phyloP scores from a whole-genome alignment of 2,888 invertebrate species.

The Periphyllus acericola region DNA sequence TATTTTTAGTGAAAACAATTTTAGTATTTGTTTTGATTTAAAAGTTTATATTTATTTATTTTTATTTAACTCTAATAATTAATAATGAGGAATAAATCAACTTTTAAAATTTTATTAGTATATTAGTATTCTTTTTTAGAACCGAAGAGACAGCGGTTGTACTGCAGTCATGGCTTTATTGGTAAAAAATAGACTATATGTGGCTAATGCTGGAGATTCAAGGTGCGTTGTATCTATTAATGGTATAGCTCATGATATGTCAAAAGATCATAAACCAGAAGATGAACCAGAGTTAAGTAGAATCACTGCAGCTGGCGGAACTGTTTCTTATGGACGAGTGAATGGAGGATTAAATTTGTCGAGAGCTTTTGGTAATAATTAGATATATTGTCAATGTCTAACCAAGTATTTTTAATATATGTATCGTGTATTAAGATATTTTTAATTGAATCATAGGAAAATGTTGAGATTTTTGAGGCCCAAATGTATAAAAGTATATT shows the following conservation, averaged over 20 bases:
- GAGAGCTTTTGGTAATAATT: constrained; percentile 80
- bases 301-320: constrained; percentile 92
- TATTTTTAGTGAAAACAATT: no score
- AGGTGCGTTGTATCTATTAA: constrained; percentile 82
- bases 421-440: no score
- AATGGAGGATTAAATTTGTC: constrained; percentile 97
- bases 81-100: background rate
- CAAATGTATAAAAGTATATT: no score
- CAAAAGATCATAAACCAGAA: constrained; percentile 97
- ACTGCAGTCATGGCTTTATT: constrained; percentile 95
- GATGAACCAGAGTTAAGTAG: constrained; percentile 84
- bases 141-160: constrained; percentile 94
- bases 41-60: no score
- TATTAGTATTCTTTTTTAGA: constrained; percentile 67
- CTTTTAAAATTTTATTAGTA: background rate
- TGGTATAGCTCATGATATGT: constrained; percentile 90
- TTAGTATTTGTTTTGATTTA: no score
- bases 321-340: constrained; percentile 92
- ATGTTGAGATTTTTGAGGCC: no score
- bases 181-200: constrained; percentile 75
- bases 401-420: background rate
- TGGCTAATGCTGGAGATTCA: constrained; percentile 98
- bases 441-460: no score
- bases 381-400: background rate
- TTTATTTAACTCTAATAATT: background rate